These are phyloP conservation scores for Pyrgilauda ruficollis DNA, from an alignment of 2,113 vertebrate species.

Conservation along the genomic window DNA sequence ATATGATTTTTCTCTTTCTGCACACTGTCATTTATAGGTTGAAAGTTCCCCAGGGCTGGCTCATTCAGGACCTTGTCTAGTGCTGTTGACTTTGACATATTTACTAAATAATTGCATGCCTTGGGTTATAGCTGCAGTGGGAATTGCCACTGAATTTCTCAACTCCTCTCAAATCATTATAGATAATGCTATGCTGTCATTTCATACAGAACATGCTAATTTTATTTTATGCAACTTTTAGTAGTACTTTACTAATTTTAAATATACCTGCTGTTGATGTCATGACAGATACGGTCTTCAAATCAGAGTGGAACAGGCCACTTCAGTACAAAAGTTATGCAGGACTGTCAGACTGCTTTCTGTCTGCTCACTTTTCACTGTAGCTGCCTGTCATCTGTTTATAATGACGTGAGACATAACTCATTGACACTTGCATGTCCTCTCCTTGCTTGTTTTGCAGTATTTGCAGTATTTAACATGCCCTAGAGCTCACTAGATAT, in stretches of 20 bases:
- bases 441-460: not conserved
- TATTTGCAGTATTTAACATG: not conserved
- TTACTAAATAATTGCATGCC: not conserved
- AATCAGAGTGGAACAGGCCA: not conserved
- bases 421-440: not conserved
- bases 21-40: not conserved
- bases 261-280: not conserved
- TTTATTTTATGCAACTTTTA: not conserved
- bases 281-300: not conserved
- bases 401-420: not conserved
- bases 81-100: not conserved
- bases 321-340: not conserved
- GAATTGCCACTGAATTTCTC: not conserved
- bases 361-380: not conserved
- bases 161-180: not conserved
- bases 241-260: not conserved
- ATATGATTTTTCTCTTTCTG: not conserved
- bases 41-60: not conserved
- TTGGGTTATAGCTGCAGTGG: not conserved
- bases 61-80: not conserved
- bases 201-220: not conserved
- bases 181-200: not conserved
- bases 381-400: not conserved
- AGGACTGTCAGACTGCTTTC: not conserved
- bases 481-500: not conserved